Evolutionary conservation across 2,888 invertebrate species (phyloP).

Genomic region (Amphimallon solstitiale): DNA sequence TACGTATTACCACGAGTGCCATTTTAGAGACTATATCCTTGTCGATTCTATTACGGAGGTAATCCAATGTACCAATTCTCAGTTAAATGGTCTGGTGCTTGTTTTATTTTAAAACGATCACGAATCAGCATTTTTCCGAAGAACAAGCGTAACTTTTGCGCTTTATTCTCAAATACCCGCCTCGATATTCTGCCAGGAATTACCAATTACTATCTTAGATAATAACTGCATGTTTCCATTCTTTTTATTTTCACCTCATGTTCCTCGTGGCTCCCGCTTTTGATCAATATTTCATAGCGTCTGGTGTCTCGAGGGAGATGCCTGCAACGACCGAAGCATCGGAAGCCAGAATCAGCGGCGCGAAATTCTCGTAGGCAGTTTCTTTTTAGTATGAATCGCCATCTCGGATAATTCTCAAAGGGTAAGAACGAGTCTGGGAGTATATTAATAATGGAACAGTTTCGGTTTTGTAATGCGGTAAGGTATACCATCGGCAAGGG

Average conservation of each 20-base stretch:
- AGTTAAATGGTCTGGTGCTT: too few species aligned
- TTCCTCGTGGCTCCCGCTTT: not conserved
- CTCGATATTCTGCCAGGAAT: not conserved
- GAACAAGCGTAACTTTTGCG: too few species aligned
- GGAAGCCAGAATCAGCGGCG: not conserved
- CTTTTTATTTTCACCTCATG: conserved; percentile 1
- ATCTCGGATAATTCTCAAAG: conserved; percentile 43
- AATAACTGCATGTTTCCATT: conserved; percentile 11
- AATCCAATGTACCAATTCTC: too few species aligned
- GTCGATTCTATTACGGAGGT: too few species aligned
- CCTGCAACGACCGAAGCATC: conserved; percentile 24
- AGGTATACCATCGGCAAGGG: conserved; percentile 8
- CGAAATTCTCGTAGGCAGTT: not conserved
- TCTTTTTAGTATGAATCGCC: conserved; percentile 1
- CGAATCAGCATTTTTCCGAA: too few species aligned
- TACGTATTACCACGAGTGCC: too few species aligned
- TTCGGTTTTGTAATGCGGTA: conserved; percentile 39
- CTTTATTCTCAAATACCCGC: too few species aligned
- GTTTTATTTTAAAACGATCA: too few species aligned
- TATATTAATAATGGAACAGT: conserved; percentile 47
- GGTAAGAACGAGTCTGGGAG: conserved; percentile 27
- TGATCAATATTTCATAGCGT: conserved; percentile 45
- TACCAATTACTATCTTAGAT: conserved; percentile 30
- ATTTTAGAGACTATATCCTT: too few species aligned
- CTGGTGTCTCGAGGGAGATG: conserved; percentile 41